These are phyloP conservation scores for Netelia melanura DNA, from an alignment of 2,888 invertebrate genomes.

Conservation along the genomic window DNA sequence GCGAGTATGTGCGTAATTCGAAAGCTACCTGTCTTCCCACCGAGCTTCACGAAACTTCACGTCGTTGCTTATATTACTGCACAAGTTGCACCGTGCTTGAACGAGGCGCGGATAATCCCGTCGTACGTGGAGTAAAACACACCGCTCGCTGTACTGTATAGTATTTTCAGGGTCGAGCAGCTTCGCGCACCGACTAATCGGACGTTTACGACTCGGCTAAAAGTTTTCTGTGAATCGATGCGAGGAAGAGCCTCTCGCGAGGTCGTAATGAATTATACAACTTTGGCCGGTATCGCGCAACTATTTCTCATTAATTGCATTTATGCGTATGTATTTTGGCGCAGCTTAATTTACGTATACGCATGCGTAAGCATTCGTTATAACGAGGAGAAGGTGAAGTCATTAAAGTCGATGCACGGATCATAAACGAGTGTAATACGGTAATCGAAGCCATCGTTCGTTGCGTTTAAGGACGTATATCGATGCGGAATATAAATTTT, in stretches of 20 bases:
- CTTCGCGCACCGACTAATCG: conserved; percentile 6
- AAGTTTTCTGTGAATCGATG: conserved; percentile 72
- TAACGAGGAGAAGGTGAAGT: no score
- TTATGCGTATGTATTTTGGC: no score
- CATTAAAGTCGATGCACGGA: no score
- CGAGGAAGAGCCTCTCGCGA: conserved; percentile 23
- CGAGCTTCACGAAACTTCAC: conserved; percentile 20
- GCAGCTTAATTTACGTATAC: no score
- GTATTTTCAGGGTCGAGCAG: conserved; percentile 60
- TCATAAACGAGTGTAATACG: no score
- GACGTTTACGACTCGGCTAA: conserved; percentile 45
- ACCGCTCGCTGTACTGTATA: neutral
- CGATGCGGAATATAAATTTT: no score
- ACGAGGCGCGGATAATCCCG: conserved; percentile 6
- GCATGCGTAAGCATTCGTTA: no score
- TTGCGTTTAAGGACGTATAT: no score
- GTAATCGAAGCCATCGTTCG: no score
- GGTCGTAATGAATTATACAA: conserved; percentile 39
- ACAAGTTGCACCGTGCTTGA: conserved; percentile 13
- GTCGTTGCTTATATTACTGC: conserved; percentile 5
- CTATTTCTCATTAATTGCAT: no score
- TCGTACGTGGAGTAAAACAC: conserved; percentile 6
- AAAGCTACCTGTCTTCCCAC: neutral
- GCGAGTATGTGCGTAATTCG: neutral
- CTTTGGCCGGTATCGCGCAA: conserved; percentile 2